phyloP scores from a whole-genome alignment of 2,113 vertebrate species.

The Pollachius pollachius region DNA sequence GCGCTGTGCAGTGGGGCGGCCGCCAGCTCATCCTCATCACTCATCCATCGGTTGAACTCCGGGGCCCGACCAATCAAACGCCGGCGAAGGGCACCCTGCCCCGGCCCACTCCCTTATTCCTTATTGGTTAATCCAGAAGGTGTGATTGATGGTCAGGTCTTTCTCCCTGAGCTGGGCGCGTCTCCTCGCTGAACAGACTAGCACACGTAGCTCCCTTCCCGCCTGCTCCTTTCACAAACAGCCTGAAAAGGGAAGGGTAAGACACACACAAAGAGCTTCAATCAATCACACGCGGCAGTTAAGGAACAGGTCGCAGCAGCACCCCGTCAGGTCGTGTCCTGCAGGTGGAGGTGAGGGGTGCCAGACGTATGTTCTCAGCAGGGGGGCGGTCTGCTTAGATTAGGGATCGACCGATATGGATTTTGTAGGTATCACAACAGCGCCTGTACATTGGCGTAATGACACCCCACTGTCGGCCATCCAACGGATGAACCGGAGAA shows the following conservation, averaged over 20 bases:
- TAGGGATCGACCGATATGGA: no score
- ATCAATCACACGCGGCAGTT: constrained; percentile 31
- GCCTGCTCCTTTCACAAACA: constrained; percentile 36
- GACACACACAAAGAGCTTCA: constrained; percentile 34
- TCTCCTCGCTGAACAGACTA: constrained; percentile 5
- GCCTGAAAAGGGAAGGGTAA: constrained; percentile 45
- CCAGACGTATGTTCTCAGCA: no score
- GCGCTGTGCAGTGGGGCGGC: constrained; percentile 59
- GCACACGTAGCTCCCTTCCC: constrained; percentile 22
- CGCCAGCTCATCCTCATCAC: constrained; percentile 53
- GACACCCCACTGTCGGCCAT: no score
- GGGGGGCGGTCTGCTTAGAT: no score
- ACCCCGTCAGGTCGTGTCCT: constrained; percentile 6
- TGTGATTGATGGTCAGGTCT: neutral
- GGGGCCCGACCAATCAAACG: constrained; percentile 18
- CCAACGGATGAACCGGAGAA: no score
- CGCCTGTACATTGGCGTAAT: no score
- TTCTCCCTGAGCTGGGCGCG: neutral
- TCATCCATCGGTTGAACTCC: constrained; percentile 48
- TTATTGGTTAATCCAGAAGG: constrained; percentile 16
- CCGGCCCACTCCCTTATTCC: constrained; percentile 15
- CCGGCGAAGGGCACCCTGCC: neutral
- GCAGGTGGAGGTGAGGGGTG: no score
- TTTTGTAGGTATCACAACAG: no score
- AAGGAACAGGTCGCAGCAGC: constrained; percentile 35